phyloP scores from a whole-genome alignment of 2,888 invertebrate genomes.

The Ochropleura leucogaster region DNA sequence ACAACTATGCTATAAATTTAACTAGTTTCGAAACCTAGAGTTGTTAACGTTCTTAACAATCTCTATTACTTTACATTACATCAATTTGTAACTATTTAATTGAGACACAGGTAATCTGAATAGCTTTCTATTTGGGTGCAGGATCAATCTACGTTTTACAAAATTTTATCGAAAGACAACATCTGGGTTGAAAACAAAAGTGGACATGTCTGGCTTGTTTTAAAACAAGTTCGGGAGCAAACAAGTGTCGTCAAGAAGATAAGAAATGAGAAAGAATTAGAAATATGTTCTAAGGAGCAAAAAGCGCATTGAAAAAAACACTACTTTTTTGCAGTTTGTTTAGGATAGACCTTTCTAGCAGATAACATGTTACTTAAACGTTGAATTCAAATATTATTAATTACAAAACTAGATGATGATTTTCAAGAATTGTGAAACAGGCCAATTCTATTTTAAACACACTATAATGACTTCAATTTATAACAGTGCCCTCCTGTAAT shows the following conservation, averaged over 20 bases:
- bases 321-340: background rate
- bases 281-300: background rate
- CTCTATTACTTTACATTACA: background rate
- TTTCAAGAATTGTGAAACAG: background rate
- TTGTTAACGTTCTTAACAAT: background rate
- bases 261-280: slow-evolving; percentile 17
- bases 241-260: slow-evolving; percentile 44
- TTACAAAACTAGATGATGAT: background rate
- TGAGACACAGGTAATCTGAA: background rate
- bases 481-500: background rate
- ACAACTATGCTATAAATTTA: background rate
- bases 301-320: background rate
- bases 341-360: background rate
- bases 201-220: slow-evolving; percentile 49
- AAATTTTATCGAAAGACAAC: slow-evolving; percentile 9
- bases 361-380: background rate
- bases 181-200: slow-evolving; percentile 34
- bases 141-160: background rate
- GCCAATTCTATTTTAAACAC: background rate
- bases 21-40: background rate
- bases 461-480: background rate
- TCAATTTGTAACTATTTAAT: background rate
- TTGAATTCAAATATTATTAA: background rate
- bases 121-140: background rate
- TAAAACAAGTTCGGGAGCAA: slow-evolving; percentile 18